Conservation (phyloP, 1,140 invertebrate species). For the Magallana gigas region DNA sequence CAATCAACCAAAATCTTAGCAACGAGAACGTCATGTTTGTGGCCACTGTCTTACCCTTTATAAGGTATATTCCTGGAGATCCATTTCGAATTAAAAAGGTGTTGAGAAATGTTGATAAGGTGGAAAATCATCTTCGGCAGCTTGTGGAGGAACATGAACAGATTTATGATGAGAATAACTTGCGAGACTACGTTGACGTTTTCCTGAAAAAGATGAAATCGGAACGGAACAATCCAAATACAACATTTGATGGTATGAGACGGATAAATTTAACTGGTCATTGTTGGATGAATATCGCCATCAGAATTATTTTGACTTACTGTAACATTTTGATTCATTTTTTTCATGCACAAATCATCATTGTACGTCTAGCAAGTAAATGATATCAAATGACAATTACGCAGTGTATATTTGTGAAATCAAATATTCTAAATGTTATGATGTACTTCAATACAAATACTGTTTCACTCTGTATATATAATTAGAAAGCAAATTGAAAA, state of each 20-base stretch:
- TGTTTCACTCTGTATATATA: too few relatives aligned
- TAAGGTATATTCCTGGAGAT: slow-evolving; percentile 60
- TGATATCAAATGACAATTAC: not conserved
- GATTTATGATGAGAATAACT: slow-evolving; percentile 35
- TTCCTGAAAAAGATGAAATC: slow-evolving; percentile 37
- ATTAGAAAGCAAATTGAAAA: too few relatives aligned
- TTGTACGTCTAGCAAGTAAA: not conserved
- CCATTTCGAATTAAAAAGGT: slow-evolving; percentile 49
- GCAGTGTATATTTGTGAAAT: not conserved
- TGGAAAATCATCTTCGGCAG: slow-evolving; percentile 50
- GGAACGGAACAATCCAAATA: not conserved
- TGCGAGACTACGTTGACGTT: slow-evolving; percentile 45
- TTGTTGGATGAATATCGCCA: not conserved
- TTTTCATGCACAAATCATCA: not conserved
- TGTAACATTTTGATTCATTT: not conserved
- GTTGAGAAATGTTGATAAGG: slow-evolving; percentile 25
- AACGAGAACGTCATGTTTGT: slow-evolving; percentile 26
- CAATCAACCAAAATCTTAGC: slow-evolving; percentile 32
- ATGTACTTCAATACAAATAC: not conserved
- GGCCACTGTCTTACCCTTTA: slow-evolving; percentile 54
- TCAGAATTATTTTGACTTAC: not conserved
- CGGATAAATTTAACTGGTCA: not conserved
- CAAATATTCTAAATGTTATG: not conserved
- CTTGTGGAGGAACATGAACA: slow-evolving; percentile 34
- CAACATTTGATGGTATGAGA: slow-evolving; percentile 2